Evolutionary conservation across 2,113 vertebrate genomes (phyloP).

Genomic region (Paraplagusia blochii): DNA sequence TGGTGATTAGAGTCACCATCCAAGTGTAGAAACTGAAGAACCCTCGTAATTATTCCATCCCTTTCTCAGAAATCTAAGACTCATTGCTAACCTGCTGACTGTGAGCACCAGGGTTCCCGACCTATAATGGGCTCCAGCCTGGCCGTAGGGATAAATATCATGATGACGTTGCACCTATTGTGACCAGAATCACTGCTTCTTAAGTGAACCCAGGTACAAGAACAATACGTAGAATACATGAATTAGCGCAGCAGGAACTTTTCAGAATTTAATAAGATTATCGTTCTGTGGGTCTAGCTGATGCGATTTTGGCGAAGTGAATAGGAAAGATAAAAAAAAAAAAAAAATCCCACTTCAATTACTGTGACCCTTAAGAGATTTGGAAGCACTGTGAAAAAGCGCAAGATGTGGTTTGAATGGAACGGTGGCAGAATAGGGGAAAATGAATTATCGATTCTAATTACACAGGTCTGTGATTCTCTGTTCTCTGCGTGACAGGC

Average conservation of each 20-base stretch:
- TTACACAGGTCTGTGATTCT: constrained; percentile 64
- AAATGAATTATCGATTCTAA: constrained; percentile 80
- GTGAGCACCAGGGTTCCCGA: constrained; percentile 28
- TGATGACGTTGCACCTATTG: constrained; percentile 20
- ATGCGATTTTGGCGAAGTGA: constrained; percentile 60
- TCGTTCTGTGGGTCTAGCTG: constrained; percentile 51
- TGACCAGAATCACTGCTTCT: constrained; percentile 15
- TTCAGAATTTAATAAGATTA: constrained; percentile 59
- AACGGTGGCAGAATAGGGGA: constrained; percentile 71
- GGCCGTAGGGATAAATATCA: constrained; percentile 33
- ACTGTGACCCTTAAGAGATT: constrained; percentile 63
- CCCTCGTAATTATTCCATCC: constrained; percentile 52
- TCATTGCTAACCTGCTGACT: constrained; percentile 21
- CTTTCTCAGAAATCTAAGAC: constrained; percentile 32
- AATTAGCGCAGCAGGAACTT: constrained; percentile 41
- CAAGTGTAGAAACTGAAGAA: constrained; percentile 35
- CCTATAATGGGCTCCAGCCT: constrained; percentile 48
- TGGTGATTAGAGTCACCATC: constrained; percentile 43
- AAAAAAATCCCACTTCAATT: constrained; percentile 66
- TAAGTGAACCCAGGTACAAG: constrained; percentile 40
- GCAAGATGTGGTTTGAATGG: constrained; percentile 64
- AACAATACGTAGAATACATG: constrained; percentile 37
- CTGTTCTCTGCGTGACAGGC: constrained; percentile 41
- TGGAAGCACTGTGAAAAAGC: constrained; percentile 42
- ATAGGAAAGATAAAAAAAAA: constrained; percentile 12